Evolutionary conservation across 2,888 invertebrate genomes (phyloP), one percentile per base, ranked within the genome.

Genomic region (Drosophila planitibia): DNA sequence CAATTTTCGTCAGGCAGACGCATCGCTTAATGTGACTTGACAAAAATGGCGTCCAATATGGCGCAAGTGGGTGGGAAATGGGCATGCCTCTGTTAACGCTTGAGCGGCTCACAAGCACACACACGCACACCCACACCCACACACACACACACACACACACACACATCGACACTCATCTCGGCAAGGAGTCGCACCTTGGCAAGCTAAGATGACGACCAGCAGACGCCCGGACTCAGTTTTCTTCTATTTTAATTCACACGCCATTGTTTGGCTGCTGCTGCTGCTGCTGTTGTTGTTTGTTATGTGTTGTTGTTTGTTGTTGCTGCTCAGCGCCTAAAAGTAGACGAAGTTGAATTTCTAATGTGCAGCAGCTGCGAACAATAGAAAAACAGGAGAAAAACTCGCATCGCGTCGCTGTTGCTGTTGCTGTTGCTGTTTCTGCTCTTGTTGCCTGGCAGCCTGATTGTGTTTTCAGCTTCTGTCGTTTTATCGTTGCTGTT

Each of bases 41-140:
- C 92, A 91, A 91, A 91, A 90, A 89, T 89, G 91, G 90, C 92
- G 89, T 88, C 88, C 92, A 90, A 92, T 88, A 88, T 86, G 91
- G 91, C 90, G 83, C 85, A 76, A 66, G 66, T 69, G 67, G 44
- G 39, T 28, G 54, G 59, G 10, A 3, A 19, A n/a, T 30, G 14
- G 44, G 54, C 49, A 28, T 44, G 66, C 22, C 39, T 51, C 65
- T 47, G 69, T 77, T 82, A 28, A 80, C 72, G 82, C 83, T 83
- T 83, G 74, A 81, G 84, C 67, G 71, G 68, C 66, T 67, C 81
- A 75, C 87, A 67, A 79, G 66, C 65, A 55, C 47, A 61, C 14
- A 32, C 47, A 30, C 16, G 16, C 49, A 28, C 25, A 25, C 6
- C 4, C 12, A 3, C 54, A 54, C 44, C 16, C 28, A 35, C 44